phyloP scores from a whole-genome alignment of 1,140 invertebrate genomes.

The Musca vetustissima region DNA sequence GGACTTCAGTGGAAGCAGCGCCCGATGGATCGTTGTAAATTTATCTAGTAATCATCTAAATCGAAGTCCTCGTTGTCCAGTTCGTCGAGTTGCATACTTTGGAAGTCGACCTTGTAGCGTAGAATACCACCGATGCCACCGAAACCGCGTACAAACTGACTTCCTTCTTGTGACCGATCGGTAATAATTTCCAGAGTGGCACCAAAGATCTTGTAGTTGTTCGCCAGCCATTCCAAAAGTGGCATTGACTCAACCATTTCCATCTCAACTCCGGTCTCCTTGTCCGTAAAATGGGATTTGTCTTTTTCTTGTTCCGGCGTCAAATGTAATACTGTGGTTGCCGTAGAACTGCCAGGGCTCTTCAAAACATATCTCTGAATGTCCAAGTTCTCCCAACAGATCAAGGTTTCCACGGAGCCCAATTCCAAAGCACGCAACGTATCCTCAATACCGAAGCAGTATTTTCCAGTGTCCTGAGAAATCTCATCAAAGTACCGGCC shows the following conservation, averaged over 20 bases:
- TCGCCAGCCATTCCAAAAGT: slow-evolving; percentile 97
- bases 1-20: neutral
- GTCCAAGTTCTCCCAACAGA: slow-evolving; percentile 99
- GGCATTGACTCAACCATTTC: slow-evolving; percentile 96
- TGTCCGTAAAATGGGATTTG: slow-evolving; percentile 96
- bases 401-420: slow-evolving; percentile 96
- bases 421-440: slow-evolving; percentile 95
- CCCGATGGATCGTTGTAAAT: neutral
- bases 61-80: slow-evolving; percentile 82
- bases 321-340: slow-evolving; percentile 92
- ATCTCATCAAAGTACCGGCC: slow-evolving; percentile 99
- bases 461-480: slow-evolving; percentile 97
- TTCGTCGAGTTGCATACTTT: slow-evolving; percentile 88
- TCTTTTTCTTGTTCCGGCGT: slow-evolving; percentile 98
- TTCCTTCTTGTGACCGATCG: slow-evolving; percentile 98
- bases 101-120: slow-evolving; percentile 98
- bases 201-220: slow-evolving; percentile 99
- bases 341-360: slow-evolving; percentile 84
- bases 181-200: slow-evolving; percentile 99
- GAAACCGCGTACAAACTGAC: slow-evolving; percentile 98
- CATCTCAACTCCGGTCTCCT: slow-evolving; percentile 97
- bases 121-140: slow-evolving; percentile 98
- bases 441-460: slow-evolving; percentile 99
- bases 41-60: slow-evolving; percentile 87
- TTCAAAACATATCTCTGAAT: slow-evolving; percentile 96